These are phyloP conservation scores for Seladonia tumulorum DNA, from an alignment of 2,888 invertebrate species.

Conservation along the genomic window DNA sequence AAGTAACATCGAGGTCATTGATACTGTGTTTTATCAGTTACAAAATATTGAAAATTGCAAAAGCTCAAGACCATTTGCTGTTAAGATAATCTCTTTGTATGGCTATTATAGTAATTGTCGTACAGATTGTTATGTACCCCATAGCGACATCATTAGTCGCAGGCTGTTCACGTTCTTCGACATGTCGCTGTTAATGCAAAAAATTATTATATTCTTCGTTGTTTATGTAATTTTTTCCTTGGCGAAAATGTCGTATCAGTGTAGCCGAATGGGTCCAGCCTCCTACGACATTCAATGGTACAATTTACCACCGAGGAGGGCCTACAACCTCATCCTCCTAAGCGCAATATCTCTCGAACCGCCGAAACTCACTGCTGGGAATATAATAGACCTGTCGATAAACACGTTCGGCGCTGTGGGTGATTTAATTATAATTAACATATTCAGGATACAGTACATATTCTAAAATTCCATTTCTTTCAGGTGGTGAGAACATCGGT, in stretches of 20 bases:
- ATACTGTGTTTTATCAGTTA: too few relatives aligned
- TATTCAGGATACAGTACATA: too few relatives aligned
- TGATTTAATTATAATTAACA: neutral
- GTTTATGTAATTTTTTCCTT: neutral
- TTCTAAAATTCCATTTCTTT: neutral
- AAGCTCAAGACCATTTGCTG: too few relatives aligned
- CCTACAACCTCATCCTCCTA: slow-evolving; percentile 66
- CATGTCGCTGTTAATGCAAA: neutral
- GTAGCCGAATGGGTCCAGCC: slow-evolving; percentile 26
- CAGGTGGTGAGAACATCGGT: slow-evolving; percentile 6
- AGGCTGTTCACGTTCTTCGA: neutral
- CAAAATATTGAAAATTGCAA: too few relatives aligned
- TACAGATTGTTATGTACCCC: too few relatives aligned
- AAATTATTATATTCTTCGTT: neutral
- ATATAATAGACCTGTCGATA: slow-evolving; percentile 72
- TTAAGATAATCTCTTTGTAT: too few relatives aligned
- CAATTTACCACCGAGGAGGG: slow-evolving; percentile 50
- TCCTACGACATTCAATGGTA: slow-evolving; percentile 65
- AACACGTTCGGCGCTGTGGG: slow-evolving; percentile 61
- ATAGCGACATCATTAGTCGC: too few relatives aligned
- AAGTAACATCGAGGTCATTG: too few relatives aligned
- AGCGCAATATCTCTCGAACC: slow-evolving; percentile 68
- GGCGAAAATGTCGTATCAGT: neutral
- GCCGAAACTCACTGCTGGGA: slow-evolving; percentile 73
- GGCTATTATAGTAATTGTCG: too few relatives aligned